Evolutionary conservation across 2,113 vertebrate genomes (phyloP).

Genomic region (Theristicus caerulescens): DNA sequence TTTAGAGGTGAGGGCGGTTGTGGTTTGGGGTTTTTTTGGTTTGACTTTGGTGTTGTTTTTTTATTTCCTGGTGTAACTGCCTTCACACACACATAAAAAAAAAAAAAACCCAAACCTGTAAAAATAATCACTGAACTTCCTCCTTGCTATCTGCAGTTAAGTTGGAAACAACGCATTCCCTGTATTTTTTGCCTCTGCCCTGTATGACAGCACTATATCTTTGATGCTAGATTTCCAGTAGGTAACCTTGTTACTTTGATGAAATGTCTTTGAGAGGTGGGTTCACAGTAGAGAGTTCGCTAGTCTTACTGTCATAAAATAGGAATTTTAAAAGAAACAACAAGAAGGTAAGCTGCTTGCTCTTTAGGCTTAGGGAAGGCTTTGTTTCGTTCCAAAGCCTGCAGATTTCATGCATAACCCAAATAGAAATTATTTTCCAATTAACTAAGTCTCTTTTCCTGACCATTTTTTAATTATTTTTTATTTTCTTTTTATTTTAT

Average conservation of each 20-base stretch:
- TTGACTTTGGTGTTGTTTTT: background rate
- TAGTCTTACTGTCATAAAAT: background rate
- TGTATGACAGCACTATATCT: background rate
- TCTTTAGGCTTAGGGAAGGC: background rate
- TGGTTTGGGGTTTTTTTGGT: rapidly evolving
- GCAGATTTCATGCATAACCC: background rate
- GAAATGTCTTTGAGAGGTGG: conserved; percentile 13
- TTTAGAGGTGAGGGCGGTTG: background rate
- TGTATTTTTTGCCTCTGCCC: background rate
- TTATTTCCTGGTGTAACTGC: background rate
- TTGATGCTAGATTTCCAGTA: conserved; percentile 12
- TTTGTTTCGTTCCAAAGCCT: background rate
- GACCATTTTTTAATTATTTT: background rate
- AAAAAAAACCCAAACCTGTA: background rate
- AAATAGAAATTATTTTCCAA: background rate
- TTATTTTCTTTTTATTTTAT: background rate
- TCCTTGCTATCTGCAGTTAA: background rate
- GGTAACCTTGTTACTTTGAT: conserved; percentile 52
- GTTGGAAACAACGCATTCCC: background rate
- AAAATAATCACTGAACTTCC: conserved; percentile 9
- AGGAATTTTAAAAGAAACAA: background rate
- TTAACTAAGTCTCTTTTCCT: background rate
- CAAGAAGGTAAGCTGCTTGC: background rate
- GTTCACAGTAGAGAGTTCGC: background rate
- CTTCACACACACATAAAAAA: background rate